Evolutionary conservation across 2,113 vertebrate species (phyloP).

Genomic region (Phalacrocorax pelagicus): DNA sequence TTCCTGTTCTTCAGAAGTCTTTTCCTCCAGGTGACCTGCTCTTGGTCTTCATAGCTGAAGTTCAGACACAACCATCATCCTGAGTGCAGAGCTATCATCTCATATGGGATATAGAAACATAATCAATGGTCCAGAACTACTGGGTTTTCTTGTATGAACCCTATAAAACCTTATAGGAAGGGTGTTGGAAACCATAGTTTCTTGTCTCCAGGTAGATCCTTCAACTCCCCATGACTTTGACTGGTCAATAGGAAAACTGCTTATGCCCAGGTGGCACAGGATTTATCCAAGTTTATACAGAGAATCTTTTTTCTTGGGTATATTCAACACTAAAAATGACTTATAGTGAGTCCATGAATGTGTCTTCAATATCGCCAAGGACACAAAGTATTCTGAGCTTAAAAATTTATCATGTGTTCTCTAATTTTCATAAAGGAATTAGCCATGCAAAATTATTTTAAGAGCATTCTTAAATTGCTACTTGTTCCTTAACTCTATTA

Average conservation of each 20-base stretch:
- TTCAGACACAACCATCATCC: background rate
- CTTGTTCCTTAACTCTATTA: background rate
- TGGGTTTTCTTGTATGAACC: background rate
- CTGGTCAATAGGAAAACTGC: background rate
- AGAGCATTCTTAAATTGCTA: slow-evolving; percentile 6
- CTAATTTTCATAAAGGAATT: slow-evolving; percentile 33
- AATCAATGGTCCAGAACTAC: background rate
- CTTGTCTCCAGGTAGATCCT: background rate
- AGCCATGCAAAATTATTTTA: slow-evolving; percentile 5
- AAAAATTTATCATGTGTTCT: background rate
- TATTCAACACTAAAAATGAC: background rate
- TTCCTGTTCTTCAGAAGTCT: background rate
- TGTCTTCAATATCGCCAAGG: background rate
- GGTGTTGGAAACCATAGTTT: background rate
- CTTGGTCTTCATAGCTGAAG: background rate
- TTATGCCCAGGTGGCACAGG: background rate
- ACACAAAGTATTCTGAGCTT: background rate
- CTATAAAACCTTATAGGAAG: background rate
- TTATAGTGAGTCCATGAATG: background rate
- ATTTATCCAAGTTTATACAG: background rate
- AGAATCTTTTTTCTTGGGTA: background rate
- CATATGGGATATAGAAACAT: background rate
- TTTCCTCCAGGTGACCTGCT: background rate
- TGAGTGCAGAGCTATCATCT: background rate
- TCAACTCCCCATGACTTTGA: background rate